Conservation (phyloP, 37 sponge, comb jelly and placozoan species). For the Aplysina aerophoba region DNA sequence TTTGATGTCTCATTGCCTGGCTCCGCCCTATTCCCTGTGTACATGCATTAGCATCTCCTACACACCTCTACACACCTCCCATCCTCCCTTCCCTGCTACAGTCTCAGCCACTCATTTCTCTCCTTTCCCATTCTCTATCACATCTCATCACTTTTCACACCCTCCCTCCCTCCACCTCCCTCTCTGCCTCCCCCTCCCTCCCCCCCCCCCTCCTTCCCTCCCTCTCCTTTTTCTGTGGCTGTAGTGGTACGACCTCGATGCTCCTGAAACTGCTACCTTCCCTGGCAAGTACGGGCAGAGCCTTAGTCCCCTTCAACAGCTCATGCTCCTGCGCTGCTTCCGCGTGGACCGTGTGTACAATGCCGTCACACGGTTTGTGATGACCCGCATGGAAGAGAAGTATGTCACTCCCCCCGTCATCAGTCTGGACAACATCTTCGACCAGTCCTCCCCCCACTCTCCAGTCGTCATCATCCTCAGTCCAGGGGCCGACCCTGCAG, state of each 20-base stretch:
- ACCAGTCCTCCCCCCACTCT: constrained; percentile 90
- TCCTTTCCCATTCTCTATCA: no score
- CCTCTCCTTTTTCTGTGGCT: not conserved
- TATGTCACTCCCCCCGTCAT: constrained; percentile 98
- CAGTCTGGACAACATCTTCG: constrained; percentile 89
- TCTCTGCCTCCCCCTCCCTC: not conserved
- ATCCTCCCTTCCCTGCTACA: no score
- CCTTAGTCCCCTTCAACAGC: constrained; percentile 83
- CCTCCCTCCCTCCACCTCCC: no score
- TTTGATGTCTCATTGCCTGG: no score
- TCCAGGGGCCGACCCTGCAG: constrained; percentile 98
- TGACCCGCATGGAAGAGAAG: constrained; percentile 94
- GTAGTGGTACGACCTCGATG: constrained; percentile 94
- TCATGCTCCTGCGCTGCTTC: constrained; percentile 94
- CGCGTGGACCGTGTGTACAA: constrained; percentile 96
- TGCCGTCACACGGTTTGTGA: constrained; percentile 96
- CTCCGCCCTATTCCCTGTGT: no score
- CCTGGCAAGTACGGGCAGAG: constrained; percentile 81
- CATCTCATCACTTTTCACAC: no score
- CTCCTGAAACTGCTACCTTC: constrained; percentile 84
- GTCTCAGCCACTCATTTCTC: no score
- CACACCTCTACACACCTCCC: no score
- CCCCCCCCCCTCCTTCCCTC: not conserved
- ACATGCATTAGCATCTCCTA: no score
- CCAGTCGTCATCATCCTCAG: constrained; percentile 99